These are phyloP conservation scores for Elegia similella DNA, from an alignment of 2,888 invertebrate genomes.

Conservation along the genomic window DNA sequence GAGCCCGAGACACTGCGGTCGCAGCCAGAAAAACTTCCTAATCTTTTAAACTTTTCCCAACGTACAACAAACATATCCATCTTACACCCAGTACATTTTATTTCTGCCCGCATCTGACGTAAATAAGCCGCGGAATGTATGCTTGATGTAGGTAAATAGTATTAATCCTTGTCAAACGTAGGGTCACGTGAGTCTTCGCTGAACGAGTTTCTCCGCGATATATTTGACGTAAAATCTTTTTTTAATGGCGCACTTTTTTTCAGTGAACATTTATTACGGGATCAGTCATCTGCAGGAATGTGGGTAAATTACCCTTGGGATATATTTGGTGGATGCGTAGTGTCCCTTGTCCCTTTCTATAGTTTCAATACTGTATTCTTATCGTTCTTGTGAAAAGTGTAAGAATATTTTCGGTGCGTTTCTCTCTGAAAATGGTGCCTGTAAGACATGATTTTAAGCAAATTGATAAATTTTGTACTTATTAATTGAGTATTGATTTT, in stretches of 20 bases:
- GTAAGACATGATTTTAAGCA: too few species aligned
- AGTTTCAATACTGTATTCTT: not conserved
- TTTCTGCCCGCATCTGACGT: slow-evolving; percentile 19
- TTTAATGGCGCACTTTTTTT: slow-evolving; percentile 14
- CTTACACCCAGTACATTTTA: slow-evolving; percentile 32
- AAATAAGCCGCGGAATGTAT: slow-evolving; percentile 17
- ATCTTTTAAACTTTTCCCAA: slow-evolving; percentile 56
- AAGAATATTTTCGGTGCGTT: too few species aligned
- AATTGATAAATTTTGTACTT: too few species aligned
- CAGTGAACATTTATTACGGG: slow-evolving; percentile 12
- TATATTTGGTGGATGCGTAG: not conserved
- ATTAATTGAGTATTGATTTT: too few species aligned
- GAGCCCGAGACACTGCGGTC: slow-evolving; percentile 25
- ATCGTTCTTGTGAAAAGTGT: not conserved
- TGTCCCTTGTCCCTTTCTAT: not conserved
- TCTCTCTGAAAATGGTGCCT: too few species aligned
- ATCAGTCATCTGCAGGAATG: slow-evolving; percentile 9
- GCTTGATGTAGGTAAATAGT: slow-evolving; percentile 20
- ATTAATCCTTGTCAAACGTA: slow-evolving; percentile 22
- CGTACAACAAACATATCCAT: slow-evolving; percentile 42
- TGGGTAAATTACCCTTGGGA: slow-evolving; percentile 12
- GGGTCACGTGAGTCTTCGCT: slow-evolving; percentile 10
- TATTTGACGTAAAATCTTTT: slow-evolving; percentile 14
- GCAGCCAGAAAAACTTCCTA: slow-evolving; percentile 53
- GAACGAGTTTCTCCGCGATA: slow-evolving; percentile 5